phyloP scores from a whole-genome alignment of 1,140 invertebrate genomes.

The Trinorchestia longiramus region DNA sequence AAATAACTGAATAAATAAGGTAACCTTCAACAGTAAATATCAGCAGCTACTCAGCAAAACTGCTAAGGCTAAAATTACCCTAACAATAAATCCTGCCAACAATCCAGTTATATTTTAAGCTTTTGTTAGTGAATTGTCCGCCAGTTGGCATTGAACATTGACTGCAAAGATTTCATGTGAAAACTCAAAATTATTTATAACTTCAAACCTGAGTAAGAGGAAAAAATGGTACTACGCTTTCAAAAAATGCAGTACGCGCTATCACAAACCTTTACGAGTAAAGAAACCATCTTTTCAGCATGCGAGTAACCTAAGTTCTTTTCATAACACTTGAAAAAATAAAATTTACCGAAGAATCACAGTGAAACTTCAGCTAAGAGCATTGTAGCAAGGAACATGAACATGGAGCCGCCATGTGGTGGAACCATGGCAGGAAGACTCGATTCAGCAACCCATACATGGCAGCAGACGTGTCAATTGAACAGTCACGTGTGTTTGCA shows the following conservation, averaged over 20 bases:
- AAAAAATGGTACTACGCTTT: neutral
- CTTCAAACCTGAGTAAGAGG: neutral
- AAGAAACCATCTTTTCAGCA: neutral
- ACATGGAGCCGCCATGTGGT: neutral
- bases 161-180: neutral
- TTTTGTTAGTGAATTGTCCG: neutral
- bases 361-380: neutral
- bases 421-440: neutral
- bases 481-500: slow-evolving; percentile 34
- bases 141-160: neutral
- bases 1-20: neutral
- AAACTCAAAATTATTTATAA: neutral
- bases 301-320: neutral
- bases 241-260: neutral
- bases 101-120: neutral
- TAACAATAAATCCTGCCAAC: neutral
- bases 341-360: neutral
- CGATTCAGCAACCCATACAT: slow-evolving; percentile 21
- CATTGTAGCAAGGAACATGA: neutral
- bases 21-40: neutral
- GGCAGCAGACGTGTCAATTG: neutral
- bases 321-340: neutral
- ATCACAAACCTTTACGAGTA: neutral
- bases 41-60: too few species aligned
- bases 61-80: neutral